phyloP scores from a whole-genome alignment of 2,797 vertebrate species.

The Sebastolobus alascanus region DNA sequence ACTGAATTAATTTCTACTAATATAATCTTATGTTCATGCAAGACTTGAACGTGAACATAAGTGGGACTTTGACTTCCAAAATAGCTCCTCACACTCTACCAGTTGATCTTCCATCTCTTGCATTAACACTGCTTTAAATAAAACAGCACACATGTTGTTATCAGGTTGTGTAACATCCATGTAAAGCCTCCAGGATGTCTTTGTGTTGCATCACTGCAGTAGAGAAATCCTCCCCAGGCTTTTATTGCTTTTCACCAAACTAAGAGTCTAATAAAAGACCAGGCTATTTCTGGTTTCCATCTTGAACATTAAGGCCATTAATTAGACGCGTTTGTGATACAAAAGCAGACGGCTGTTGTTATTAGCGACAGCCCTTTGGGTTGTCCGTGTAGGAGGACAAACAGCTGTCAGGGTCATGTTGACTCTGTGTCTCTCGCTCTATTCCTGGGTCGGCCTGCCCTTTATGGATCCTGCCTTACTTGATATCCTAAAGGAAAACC shows the following conservation, averaged over 20 bases:
- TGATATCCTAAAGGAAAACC: too few species aligned
- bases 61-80: too few species aligned
- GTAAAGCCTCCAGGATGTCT: not conserved
- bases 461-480: not conserved
- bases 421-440: constrained; percentile 26
- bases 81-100: not conserved
- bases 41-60: too few species aligned
- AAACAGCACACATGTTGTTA: not conserved
- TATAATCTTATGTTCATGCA: too few species aligned
- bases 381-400: not conserved
- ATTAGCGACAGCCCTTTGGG: not conserved
- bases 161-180: not conserved
- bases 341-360: constrained; percentile 32
- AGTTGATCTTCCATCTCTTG: not conserved
- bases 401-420: constrained; percentile 33
- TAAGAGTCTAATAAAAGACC: not conserved
- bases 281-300: not conserved
- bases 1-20: too few species aligned
- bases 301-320: not conserved
- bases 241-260: too few species aligned
- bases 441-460: constrained; percentile 38
- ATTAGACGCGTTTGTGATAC: not conserved
- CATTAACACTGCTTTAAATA: not conserved
- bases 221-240: not conserved
- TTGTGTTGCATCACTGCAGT: not conserved